Evolutionary conservation across 2,113 vertebrate species (phyloP).

Genomic region (Etia nguti): DNA sequence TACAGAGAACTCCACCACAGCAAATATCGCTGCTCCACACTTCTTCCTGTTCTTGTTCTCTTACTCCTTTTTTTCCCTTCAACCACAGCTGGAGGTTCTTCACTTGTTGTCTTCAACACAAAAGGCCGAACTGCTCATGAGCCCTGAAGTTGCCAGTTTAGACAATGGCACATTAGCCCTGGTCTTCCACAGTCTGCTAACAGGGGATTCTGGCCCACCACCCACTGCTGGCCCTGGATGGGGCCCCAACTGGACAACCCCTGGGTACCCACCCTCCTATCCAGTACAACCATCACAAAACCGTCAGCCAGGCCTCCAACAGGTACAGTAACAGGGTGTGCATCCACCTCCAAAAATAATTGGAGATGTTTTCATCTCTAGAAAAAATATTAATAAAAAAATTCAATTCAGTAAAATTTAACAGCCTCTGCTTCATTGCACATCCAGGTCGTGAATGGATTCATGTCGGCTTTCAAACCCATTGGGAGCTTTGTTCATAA

Average conservation of each 20-base stretch:
- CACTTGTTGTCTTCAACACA: slow-evolving; percentile 66
- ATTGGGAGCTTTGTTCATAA: slow-evolving; percentile 58
- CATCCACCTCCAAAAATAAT: not conserved
- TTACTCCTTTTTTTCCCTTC: not conserved
- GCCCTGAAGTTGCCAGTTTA: slow-evolving; percentile 44
- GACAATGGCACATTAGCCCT: slow-evolving; percentile 53
- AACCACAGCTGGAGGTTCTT: slow-evolving; percentile 69
- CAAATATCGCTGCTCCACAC: not conserved
- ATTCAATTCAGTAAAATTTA: accelerated
- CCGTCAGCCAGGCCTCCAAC: not conserved
- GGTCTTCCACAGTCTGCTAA: slow-evolving; percentile 63
- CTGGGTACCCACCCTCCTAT: not conserved
- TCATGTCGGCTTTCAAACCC: slow-evolving; percentile 56
- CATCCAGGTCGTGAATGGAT: slow-evolving; percentile 49
- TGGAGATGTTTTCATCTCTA: not conserved
- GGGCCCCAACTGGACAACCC: not conserved
- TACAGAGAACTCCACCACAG: not conserved
- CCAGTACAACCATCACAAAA: not conserved
- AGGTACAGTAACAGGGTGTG: slow-evolving; percentile 36
- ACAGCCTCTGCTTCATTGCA: not conserved
- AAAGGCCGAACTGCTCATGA: slow-evolving; percentile 68
- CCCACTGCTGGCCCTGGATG: not conserved
- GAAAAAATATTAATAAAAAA: not conserved
- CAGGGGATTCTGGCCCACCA: not conserved
- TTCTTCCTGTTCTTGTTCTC: not conserved